Conservation (phyloP, 2,797 vertebrate genomes). For the Pseudotriccus pelzelni region DNA sequence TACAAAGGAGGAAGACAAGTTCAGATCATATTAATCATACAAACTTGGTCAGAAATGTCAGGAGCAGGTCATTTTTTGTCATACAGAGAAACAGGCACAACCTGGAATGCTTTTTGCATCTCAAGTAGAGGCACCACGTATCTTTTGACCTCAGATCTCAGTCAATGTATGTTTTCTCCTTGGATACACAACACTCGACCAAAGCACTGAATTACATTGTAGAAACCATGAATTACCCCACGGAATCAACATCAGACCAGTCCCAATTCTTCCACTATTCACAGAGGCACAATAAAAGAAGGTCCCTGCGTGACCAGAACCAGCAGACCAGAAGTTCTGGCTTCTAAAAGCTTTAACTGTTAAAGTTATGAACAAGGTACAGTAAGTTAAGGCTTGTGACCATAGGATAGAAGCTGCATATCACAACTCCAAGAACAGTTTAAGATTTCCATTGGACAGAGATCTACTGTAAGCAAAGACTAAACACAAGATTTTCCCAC, state of each 20-base stretch:
- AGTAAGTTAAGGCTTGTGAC: neutral
- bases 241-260: fast-evolving
- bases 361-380: neutral
- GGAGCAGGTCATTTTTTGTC: neutral
- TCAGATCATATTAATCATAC: fast-evolving
- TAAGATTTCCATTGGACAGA: neutral
- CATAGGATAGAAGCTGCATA: neutral
- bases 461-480: neutral
- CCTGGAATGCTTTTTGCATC: neutral
- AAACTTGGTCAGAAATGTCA: neutral
- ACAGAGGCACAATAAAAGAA: neutral
- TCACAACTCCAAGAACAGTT: neutral
- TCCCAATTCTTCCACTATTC: neutral
- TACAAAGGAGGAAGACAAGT: neutral
- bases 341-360: neutral
- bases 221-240: neutral
- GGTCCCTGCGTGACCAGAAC: neutral
- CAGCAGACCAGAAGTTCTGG: neutral
- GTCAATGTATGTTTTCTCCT: neutral
- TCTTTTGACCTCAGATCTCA: neutral
- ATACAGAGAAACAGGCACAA: neutral
- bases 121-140: neutral
- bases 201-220: neutral
- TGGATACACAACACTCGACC: neutral
- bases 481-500: neutral